Evolutionary conservation across 2,113 vertebrate species (phyloP).

Genomic region (Raja brachyura): DNA sequence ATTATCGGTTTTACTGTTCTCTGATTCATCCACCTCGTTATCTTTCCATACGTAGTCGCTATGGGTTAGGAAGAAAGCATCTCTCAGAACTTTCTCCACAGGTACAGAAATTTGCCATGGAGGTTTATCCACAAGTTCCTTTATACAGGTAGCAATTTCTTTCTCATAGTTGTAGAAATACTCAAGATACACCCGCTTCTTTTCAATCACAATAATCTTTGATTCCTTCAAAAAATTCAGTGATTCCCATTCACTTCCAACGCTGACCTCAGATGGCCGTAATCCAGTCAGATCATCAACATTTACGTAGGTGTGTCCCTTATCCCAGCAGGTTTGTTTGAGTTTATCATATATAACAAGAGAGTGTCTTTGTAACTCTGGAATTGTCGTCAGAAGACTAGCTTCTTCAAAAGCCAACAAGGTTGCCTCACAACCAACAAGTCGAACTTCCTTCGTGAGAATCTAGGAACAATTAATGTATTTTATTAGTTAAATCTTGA

Average conservation of each 20-base stretch:
- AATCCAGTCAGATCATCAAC: constrained; percentile 46
- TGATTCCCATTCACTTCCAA: constrained; percentile 53
- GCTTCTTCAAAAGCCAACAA: constrained; percentile 56
- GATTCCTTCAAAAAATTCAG: constrained; percentile 61
- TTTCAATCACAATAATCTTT: constrained; percentile 52
- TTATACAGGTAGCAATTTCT: constrained; percentile 55
- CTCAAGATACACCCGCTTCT: constrained; percentile 51
- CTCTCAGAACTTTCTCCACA: constrained; percentile 50
- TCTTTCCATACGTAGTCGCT: neutral
- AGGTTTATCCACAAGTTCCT: constrained; percentile 45
- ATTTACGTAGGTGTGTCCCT: constrained; percentile 63
- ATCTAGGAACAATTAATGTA: constrained; percentile 54
- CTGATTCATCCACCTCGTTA: neutral
- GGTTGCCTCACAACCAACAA: constrained; percentile 61
- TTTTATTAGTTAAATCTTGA: neutral
- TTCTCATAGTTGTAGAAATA: constrained; percentile 61
- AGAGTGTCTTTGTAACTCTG: constrained; percentile 56
- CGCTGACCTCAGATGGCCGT: constrained; percentile 45
- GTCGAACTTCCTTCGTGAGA: constrained; percentile 51
- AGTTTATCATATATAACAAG: constrained; percentile 59
- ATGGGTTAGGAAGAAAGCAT: neutral
- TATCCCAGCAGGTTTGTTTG: constrained; percentile 53
- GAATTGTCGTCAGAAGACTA: constrained; percentile 54
- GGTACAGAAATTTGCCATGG: constrained; percentile 55
- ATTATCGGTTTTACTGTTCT: constrained; percentile 32